A percentile compares a stretch with the other conserved stretches of the same genome.
Conservation (phyloP, 1,140 invertebrate genomes). For the Drosophila sproati region DNA sequence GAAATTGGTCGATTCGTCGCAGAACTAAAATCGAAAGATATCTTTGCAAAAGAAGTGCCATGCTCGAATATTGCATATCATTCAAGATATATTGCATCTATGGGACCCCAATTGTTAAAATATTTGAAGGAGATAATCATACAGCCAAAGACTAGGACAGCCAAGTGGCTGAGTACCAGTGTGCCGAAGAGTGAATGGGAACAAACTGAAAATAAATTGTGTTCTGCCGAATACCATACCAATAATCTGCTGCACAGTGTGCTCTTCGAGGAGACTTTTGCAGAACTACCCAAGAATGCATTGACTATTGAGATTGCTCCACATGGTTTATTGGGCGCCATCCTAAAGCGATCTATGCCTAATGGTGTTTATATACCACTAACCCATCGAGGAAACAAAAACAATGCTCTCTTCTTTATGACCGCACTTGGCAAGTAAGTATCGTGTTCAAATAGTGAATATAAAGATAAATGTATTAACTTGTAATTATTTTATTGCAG, state of each 20-base stretch:
- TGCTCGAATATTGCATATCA: slow-evolving; percentile 94
- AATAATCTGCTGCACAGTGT: slow-evolving; percentile 95
- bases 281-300: slow-evolving; percentile 91
- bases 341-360: slow-evolving; percentile 88
- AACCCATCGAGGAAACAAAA: slow-evolving; percentile 90
- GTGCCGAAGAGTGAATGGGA: slow-evolving; percentile 91
- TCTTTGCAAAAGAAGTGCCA: slow-evolving; percentile 93
- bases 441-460: neutral
- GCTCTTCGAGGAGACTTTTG: slow-evolving; percentile 93
- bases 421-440: slow-evolving; percentile 90
- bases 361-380: slow-evolving; percentile 90
- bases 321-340: slow-evolving; percentile 91
- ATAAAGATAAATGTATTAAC: neutral
- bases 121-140: slow-evolving; percentile 90
- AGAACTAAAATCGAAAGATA: slow-evolving; percentile 88
- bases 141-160: slow-evolving; percentile 88
- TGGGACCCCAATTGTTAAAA: slow-evolving; percentile 89
- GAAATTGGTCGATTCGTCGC: slow-evolving; percentile 89
- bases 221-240: slow-evolving; percentile 96
- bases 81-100: slow-evolving; percentile 91
- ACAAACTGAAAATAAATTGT: slow-evolving; percentile 88
- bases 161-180: slow-evolving; percentile 95
- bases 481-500: slow-evolving; percentile 20
- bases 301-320: slow-evolving; percentile 93
- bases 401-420: slow-evolving; percentile 90